Conservation (phyloP, 2,797 vertebrate genomes). For the Clarias pachynema region DNA sequence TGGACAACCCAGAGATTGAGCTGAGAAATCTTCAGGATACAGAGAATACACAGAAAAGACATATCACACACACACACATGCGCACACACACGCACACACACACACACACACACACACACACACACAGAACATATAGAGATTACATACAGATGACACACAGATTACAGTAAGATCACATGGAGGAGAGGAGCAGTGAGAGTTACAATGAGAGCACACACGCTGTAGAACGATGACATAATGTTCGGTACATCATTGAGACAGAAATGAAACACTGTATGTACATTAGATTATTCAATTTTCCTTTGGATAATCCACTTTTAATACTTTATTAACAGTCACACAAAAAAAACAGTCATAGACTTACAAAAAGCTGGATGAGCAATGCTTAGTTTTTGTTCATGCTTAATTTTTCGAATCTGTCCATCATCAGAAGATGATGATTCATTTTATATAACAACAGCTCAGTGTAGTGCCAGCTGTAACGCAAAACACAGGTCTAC, state of each 20-base stretch:
- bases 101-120: slow-evolving; percentile 15
- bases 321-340: not conserved
- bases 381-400: not conserved
- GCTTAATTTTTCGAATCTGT: not conserved
- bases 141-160: slow-evolving; percentile 56
- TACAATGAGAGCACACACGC: slow-evolving; percentile 46
- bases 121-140: slow-evolving; percentile 47
- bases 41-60: slow-evolving; percentile 49
- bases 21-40: slow-evolving; percentile 42
- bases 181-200: slow-evolving; percentile 54
- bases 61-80: not conserved
- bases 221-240: slow-evolving; percentile 23
- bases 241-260: slow-evolving; percentile 8
- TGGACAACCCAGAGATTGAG: slow-evolving; percentile 52
- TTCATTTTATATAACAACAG: not conserved
- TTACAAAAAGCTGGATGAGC: not conserved
- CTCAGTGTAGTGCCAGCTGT: not conserved
- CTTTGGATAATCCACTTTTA: not conserved
- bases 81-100: slow-evolving; percentile 23
- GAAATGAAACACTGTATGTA: not conserved
- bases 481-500: not conserved
- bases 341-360: not conserved
- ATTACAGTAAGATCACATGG: slow-evolving; percentile 51
- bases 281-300: not conserved
- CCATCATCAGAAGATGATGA: not conserved